Base-by-base conservation (phyloP, 2,113 vertebrate genomes). In the Gallinago undulata region DNA sequence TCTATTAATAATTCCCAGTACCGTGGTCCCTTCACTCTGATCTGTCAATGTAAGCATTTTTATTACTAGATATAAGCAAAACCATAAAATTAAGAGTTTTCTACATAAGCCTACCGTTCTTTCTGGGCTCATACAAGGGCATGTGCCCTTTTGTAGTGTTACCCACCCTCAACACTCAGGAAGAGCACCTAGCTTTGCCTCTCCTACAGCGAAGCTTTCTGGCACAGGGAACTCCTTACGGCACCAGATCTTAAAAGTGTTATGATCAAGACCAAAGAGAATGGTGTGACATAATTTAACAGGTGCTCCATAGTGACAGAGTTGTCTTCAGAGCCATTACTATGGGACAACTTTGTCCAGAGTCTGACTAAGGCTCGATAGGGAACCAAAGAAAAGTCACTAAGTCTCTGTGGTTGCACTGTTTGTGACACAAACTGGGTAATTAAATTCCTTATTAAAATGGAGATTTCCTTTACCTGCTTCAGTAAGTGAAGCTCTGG, bases 1-100 rank as follows among this genome's bases (percentile, higher is more conserved):
- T 99, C 99, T 48, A 99, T 98, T 16, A 99, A 96, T 60, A 99
- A 97, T 89, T 99, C 99, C 99, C 99, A 99, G 96, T 99, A 99
- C n/a, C 99, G 98, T 8, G 99, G 99, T 13, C 99, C 99, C 97
- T 99, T 99, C 75, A 99, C 99, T 97, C 98, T 99, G 91, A 99
- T 98, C 99, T 99, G 97, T 60, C 90, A 97, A 97, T 1, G 76
- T 19, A 98, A 97, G 97, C 24, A 33, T 60, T 89, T 76, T 84
- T 62, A 57, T 95, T 87, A 93, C 28, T 47, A 78, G 69, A 48
- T n/a, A 64, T 7, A 76, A 82, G 10, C 67, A 91, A 41, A 79
- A 83, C 30, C 6, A 69, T 7, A 28, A 33, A 69, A 81, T 45
- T 19, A 23, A 66, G 19, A 62, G 56, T 53, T 39, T 72, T 70